A percentile compares a stretch with the other conserved stretches of the same genome.
phyloP scores from a whole-genome alignment of 2,113 vertebrate species.

The Entosphenus tridentatus region DNA sequence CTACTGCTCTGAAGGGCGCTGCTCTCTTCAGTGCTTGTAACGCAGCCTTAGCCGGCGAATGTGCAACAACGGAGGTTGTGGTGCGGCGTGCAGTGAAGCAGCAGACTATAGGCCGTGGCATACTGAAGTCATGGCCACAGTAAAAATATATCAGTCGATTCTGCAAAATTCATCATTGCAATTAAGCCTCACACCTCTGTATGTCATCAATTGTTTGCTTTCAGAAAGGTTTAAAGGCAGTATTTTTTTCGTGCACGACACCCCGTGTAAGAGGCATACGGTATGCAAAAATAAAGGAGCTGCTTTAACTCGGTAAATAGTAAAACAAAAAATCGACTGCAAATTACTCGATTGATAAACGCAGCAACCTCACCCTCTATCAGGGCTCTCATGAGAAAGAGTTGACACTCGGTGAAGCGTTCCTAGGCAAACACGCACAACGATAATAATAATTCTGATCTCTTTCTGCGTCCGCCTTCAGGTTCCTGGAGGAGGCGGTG shows the following conservation, averaged over 20 bases:
- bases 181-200: too few relatives aligned
- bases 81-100: conserved; percentile 8
- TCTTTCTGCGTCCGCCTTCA: conserved; percentile 14
- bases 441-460: background rate
- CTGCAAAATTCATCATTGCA: too few relatives aligned
- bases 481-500: conserved; percentile 83
- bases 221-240: too few relatives aligned
- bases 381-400: background rate
- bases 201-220: too few relatives aligned
- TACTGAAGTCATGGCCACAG: too few relatives aligned
- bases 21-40: background rate
- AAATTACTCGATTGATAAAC: conserved; percentile 13
- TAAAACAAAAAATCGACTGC: conserved; percentile 8
- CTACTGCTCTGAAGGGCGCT: background rate
- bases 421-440: background rate
- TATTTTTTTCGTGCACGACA: too few relatives aligned
- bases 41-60: conserved; percentile 9
- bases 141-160: too few relatives aligned
- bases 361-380: background rate
- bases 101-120: too few relatives aligned
- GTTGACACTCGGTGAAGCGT: background rate
- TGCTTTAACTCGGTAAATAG: conserved; percentile 9
- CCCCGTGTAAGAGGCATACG: too few relatives aligned
- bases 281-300: too few relatives aligned
- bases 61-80: conserved; percentile 10